phyloP scores from a whole-genome alignment of 2,797 vertebrate genomes.

The Rhinoraja longicauda region DNA sequence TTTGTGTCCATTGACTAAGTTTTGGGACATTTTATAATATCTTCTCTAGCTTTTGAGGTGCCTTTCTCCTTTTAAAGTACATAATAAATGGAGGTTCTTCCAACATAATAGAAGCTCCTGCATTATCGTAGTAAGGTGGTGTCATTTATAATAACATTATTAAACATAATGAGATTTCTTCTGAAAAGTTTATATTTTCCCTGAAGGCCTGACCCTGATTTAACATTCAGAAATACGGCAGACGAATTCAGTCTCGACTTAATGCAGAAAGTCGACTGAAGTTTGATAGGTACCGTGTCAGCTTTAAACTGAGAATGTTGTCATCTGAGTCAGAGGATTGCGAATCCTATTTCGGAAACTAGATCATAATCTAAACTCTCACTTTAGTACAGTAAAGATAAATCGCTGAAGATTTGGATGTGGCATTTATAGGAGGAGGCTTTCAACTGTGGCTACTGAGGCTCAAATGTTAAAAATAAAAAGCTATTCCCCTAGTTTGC shows the following conservation, averaged over 20 bases:
- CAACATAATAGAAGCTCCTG: not conserved
- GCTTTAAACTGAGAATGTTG: not conserved
- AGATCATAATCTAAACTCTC: not conserved
- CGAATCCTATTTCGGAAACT: not conserved
- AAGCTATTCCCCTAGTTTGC: not conserved
- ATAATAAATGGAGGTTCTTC: not conserved
- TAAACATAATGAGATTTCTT: not conserved
- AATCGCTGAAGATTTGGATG: not conserved
- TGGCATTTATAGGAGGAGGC: too few species aligned
- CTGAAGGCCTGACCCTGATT: not conserved
- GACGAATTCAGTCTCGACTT: not conserved
- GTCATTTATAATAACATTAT: not conserved
- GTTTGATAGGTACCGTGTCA: not conserved
- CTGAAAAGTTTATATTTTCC: not conserved
- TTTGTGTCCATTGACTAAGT: too few species aligned
- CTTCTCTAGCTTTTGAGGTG: not conserved
- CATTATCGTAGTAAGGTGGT: not conserved
- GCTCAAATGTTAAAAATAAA: too few species aligned
- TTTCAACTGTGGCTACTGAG: not conserved
- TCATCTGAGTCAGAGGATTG: not conserved
- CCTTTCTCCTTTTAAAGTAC: not conserved
- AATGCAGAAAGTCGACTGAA: not conserved
- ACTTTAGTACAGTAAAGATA: not conserved
- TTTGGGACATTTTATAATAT: not conserved
- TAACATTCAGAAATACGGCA: not conserved